Evolutionary conservation across 2,113 vertebrate species (phyloP).

Genomic region (Danio rerio): GRCz12tu NC_133196.1:32165001-32165500

Average conservation of each 20-base stretch:
- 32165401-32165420: neutral
- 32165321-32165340: slow-evolving; percentile 19
- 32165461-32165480: neutral
- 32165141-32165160: slow-evolving; percentile 51
- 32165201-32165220: slow-evolving; percentile 64
- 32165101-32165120: slow-evolving; percentile 60
- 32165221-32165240: slow-evolving; percentile 66
- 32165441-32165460: neutral
- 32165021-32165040: neutral
- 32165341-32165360: slow-evolving; percentile 14
- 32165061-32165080: slow-evolving; percentile 46
- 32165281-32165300: slow-evolving; percentile 48
- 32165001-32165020: neutral
- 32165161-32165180: slow-evolving; percentile 56
- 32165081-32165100: slow-evolving; percentile 45
- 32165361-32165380: too few species aligned
- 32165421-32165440: neutral
- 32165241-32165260: slow-evolving; percentile 43
- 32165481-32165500: neutral
- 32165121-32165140: slow-evolving; percentile 68
- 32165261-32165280: slow-evolving; percentile 58
- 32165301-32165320: slow-evolving; percentile 40
- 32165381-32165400: neutral
- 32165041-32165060: neutral
- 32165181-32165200: slow-evolving; percentile 60